Base-by-base conservation (phyloP, 2,797 vertebrate species). In the Moxostoma hubbsi region DNA sequence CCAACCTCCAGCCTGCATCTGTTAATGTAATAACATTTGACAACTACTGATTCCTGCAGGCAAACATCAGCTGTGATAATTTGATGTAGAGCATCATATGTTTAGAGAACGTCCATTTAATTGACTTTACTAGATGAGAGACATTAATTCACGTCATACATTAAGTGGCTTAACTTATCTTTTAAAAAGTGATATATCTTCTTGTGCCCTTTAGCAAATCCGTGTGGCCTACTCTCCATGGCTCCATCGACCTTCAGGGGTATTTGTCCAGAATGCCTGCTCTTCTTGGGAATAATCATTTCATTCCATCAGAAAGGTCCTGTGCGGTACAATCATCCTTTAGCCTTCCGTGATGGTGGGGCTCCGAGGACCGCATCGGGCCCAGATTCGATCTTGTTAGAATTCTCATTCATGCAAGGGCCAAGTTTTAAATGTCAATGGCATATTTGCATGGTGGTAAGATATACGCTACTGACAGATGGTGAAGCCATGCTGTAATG, bases 81-180 rank as follows among this genome's bases (percentile, higher is more conserved):
- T 83, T 88, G 84, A 87, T 88, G 83, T 89, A 92, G 89, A 91
- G 90, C 84, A 85, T 91, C 90, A 89, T 92, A 90, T 83, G 89
- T 93, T 92, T 90, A 87, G 88, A 92, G 91, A 93, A 93, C 89
- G 88, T 93, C 91, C 86, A 90, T 90, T 92, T 92, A 92, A 94
- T 92, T 93, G 91, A 93, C 92, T 92, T 84, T 75, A 74, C 76
- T 85, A 87, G 86, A 85, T 89, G 85, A 89, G 85, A 89, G 84
- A 87, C 91, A 93, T 92, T 92, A 91, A 93, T 92, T 92, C 80
- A 83, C 82, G 88, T 93, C 90, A 82, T 89, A 88, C 88, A 90
- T 93, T 92, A 94, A 93, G 88, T 90, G 89, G 86, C 90, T 92
- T 91, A 91, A 93, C 93, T 91, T 89, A 93, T 94, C 88, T 90